Evolutionary conservation across 2,797 vertebrate species (phyloP), one percentile per base, ranked within the genome.

Genomic region (Acrocephalus scirpaceus): DNA sequence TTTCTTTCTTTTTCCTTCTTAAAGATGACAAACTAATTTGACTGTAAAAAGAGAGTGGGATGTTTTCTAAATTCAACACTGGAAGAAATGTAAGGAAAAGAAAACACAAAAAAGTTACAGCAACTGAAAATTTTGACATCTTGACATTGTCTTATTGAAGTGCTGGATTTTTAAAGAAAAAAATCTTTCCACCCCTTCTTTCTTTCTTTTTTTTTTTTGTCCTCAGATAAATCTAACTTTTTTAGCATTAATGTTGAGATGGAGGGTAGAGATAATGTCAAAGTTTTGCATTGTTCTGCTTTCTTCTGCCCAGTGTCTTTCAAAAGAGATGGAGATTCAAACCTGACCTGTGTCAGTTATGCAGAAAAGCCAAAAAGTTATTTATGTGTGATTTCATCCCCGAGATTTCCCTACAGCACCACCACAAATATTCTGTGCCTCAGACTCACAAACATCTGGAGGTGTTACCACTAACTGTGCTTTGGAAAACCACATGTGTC

Each of bases 401-500:
- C n/a, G 32, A 51, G 29, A 38, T 67, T 86, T 40, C 76, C 72
- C 26, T 76, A 8, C 32, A 60, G 18, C 10, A 15, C 4, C 1
- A 57, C 69, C 62, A 78, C 34, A 84, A 65, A 81, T 42, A 61
- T 3, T 12, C 57, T 80, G 16, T 38, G 36, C 42, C 54, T 92
- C 76, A 51, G 21, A 34, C 13, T 30, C 69, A 47, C 50, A 62
- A 48, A 90, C 85, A 75, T 57, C 73, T 92, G 83, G 91, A 90
- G 83, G 76, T 88, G 80, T 81, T 72, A n/a, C 27, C 57, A 50
- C 76, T 42, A 62, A 32, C 61, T 72, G 3, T 86, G 84, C 72
- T 93, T 79, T 95, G 58, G 60, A 93, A 91, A 93, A 27, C 71
- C 79, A 38, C 6, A 13, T 56, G 73, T 95, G 79, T 94, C 79